Conservation (phyloP, 2,888 invertebrate species). For the Ischnus inquisitorius region DNA sequence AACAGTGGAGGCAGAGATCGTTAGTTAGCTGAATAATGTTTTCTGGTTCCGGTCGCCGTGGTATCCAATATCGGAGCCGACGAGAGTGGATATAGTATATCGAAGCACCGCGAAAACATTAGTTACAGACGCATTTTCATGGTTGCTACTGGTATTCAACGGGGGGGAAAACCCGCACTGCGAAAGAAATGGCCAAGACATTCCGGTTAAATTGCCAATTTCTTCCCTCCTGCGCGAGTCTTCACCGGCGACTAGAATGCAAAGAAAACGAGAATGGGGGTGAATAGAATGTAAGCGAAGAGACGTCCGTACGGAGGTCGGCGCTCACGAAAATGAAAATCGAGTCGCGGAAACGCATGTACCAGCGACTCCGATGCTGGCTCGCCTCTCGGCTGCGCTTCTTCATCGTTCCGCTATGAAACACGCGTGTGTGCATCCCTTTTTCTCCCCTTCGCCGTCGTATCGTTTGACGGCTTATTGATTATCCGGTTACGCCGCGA, state of each 20-base stretch:
- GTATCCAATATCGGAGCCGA: slow-evolving; percentile 45
- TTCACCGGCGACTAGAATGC: slow-evolving; percentile 37
- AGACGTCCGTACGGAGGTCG: background rate
- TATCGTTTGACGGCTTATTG: slow-evolving; percentile 38
- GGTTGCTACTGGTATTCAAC: background rate
- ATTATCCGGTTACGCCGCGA: slow-evolving; percentile 29
- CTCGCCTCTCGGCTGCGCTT: slow-evolving; percentile 21
- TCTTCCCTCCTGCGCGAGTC: slow-evolving; percentile 68
- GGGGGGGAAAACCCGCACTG: slow-evolving; percentile 12
- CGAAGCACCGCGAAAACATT: slow-evolving; percentile 67
- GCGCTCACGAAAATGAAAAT: slow-evolving; percentile 72
- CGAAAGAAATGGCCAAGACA: slow-evolving; percentile 65
- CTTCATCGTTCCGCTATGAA: slow-evolving; percentile 36
- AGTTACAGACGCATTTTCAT: slow-evolving; percentile 69
- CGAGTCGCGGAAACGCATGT: slow-evolving; percentile 55
- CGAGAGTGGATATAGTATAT: background rate
- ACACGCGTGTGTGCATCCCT: background rate
- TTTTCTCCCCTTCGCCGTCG: slow-evolving; percentile 6
- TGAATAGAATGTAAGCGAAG: slow-evolving; percentile 13
- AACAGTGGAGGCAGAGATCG: slow-evolving; percentile 7
- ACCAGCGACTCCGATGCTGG: slow-evolving; percentile 31
- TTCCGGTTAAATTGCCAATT: slow-evolving; percentile 75
- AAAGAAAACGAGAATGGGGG: background rate
- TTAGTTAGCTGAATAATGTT: slow-evolving; percentile 22
- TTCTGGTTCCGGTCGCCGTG: background rate